Evolutionary conservation across 2,888 invertebrate genomes (phyloP).

Genomic region (Euplexia lucipara): DNA sequence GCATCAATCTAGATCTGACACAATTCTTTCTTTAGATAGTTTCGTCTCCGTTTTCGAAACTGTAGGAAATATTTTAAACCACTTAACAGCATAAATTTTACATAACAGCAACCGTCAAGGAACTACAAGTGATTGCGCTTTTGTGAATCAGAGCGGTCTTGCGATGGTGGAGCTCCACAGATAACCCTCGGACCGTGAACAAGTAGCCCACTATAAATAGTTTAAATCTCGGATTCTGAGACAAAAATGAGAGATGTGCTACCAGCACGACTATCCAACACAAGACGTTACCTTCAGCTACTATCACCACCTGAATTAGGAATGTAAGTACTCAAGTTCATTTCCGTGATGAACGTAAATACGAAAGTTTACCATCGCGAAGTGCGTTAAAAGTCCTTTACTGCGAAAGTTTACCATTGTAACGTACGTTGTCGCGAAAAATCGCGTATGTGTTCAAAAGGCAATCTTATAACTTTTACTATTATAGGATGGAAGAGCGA

Average conservation of each 20-base stretch:
- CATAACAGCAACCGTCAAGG: conserved; percentile 49
- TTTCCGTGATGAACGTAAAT: too few relatives aligned
- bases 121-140: conserved; percentile 60
- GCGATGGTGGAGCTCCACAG: conserved; percentile 59
- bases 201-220: conserved; percentile 33
- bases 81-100: conserved; percentile 35
- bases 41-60: conserved; percentile 1
- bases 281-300: not conserved
- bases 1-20: not conserved
- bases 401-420: too few relatives aligned
- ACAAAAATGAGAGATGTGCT: not conserved
- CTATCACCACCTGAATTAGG: too few relatives aligned
- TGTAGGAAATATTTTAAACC: conserved; percentile 35
- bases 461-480: too few relatives aligned
- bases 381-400: too few relatives aligned
- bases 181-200: conserved; percentile 64
- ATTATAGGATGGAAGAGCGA: too few relatives aligned
- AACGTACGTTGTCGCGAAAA: too few relatives aligned
- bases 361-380: too few relatives aligned
- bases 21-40: not conserved
- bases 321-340: too few relatives aligned
- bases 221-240: conserved; percentile 26
- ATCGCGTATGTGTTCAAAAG: too few relatives aligned
- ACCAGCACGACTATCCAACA: not conserved
- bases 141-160: conserved; percentile 72